Conservation (phyloP, 2,797 vertebrate genomes). For the Chloroceryle inda region DNA sequence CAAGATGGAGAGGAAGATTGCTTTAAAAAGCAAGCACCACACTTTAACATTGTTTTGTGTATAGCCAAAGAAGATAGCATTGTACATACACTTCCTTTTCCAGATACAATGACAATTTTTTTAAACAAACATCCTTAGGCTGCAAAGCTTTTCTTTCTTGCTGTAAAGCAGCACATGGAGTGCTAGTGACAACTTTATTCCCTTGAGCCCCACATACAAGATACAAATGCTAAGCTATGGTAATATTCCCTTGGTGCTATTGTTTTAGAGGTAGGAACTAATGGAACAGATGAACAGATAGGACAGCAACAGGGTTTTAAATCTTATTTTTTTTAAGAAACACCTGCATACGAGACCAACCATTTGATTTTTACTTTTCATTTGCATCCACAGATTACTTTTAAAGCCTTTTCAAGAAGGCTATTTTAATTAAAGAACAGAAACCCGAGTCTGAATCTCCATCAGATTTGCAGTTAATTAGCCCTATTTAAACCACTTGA, state of each 20-base stretch:
- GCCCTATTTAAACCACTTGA: background rate
- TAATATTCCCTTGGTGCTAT: background rate
- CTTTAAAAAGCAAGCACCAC: background rate
- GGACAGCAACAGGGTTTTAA: background rate
- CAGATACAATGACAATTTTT: conserved; percentile 55
- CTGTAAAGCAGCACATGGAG: background rate
- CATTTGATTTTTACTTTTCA: background rate
- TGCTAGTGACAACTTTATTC: background rate
- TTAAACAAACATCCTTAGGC: conserved; percentile 72
- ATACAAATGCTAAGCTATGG: background rate
- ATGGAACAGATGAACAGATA: background rate
- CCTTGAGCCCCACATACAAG: background rate
- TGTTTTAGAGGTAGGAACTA: conserved; percentile 6
- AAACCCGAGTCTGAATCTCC: background rate
- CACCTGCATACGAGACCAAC: background rate
- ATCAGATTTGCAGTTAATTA: background rate
- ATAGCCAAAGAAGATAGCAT: conserved; percentile 52
- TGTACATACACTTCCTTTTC: conserved; percentile 69
- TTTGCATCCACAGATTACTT: background rate
- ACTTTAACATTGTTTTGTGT: background rate
- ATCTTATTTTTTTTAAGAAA: background rate
- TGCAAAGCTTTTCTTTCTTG: conserved; percentile 18
- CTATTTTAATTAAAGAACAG: background rate
- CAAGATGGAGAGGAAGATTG: background rate
- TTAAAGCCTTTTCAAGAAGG: background rate